A percentile compares a stretch with the other conserved stretches of the same genome.
phyloP scores from a whole-genome alignment of 2,888 invertebrate species.

The Tenthredo mesomela region DNA sequence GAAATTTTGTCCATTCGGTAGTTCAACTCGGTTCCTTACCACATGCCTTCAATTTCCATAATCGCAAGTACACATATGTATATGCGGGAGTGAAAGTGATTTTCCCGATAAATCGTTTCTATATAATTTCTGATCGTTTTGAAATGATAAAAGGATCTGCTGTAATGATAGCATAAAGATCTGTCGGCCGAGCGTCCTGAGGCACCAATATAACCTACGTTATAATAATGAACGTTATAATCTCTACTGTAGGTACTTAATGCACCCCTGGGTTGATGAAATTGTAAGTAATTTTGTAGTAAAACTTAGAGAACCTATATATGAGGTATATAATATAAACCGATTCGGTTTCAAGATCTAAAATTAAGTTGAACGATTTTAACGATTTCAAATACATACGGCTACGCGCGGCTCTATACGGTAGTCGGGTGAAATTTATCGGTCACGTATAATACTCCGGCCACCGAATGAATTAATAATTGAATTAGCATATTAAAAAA shows the following conservation, averaged over 20 bases:
- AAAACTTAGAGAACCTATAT: background rate
- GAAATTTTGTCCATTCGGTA: background rate
- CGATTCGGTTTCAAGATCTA: constrained; percentile 5
- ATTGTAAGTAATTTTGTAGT: background rate
- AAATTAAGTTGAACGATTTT: background rate
- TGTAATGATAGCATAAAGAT: constrained; percentile 34
- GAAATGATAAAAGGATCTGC: constrained; percentile 26
- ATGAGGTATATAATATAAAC: background rate
- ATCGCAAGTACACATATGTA: background rate
- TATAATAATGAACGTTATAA: background rate
- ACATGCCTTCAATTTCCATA: too few species aligned
- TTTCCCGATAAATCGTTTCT: background rate
- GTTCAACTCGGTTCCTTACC: too few species aligned
- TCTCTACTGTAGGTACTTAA: background rate
- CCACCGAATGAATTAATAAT: constrained; percentile 43
- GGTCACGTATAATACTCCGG: background rate
- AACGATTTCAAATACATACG: background rate
- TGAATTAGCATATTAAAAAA: constrained; percentile 40
- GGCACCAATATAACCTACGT: background rate
- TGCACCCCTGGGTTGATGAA: background rate
- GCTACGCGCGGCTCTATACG: background rate
- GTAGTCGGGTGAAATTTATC: constrained; percentile 29
- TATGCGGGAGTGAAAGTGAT: constrained; percentile 45
- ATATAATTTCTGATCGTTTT: constrained; percentile 21
- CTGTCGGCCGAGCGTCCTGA: background rate